Percentiles rank a stretch among this genome's conserved stretches.
Evolutionary conservation across 1,140 invertebrate species (phyloP).

Genomic region (Chymomyza costata): DNA sequence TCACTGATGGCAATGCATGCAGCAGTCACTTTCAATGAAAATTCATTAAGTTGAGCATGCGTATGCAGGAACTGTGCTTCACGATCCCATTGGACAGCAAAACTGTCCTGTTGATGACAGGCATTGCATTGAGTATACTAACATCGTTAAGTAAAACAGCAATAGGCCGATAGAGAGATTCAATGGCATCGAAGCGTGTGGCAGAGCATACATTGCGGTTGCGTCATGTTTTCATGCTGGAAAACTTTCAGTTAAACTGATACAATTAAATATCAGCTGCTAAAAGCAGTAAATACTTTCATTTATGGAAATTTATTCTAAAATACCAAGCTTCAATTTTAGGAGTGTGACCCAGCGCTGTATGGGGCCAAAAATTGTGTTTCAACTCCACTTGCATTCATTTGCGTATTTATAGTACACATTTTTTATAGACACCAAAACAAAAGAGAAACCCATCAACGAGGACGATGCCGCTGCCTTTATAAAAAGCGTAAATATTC

Average conservation of each 20-base stretch:
- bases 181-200: slow-evolving; percentile 12
- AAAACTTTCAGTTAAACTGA: too few relatives aligned
- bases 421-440: slow-evolving; percentile 39
- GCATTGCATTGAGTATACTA: too few relatives aligned
- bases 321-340: too few relatives aligned
- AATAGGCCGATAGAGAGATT: too few relatives aligned
- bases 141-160: too few relatives aligned
- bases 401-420: slow-evolving; percentile 51
- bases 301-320: too few relatives aligned
- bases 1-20: too few relatives aligned
- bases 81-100: slow-evolving; percentile 3
- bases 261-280: too few relatives aligned
- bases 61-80: not conserved
- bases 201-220: slow-evolving; percentile 15
- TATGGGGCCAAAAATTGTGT: slow-evolving; percentile 62
- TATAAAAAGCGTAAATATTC: slow-evolving; percentile 66
- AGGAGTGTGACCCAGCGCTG: slow-evolving; percentile 32
- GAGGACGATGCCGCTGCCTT: too few relatives aligned
- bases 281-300: too few relatives aligned
- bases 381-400: slow-evolving; percentile 37
- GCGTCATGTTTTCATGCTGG: not conserved
- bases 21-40: slow-evolving; percentile 39
- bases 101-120: slow-evolving; percentile 21
- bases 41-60: slow-evolving; percentile 44
- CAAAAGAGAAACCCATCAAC: slow-evolving; percentile 25